These are phyloP conservation scores for Drosophila tristis DNA, from an alignment of 1,140 invertebrate genomes.

Conservation along the genomic window DNA sequence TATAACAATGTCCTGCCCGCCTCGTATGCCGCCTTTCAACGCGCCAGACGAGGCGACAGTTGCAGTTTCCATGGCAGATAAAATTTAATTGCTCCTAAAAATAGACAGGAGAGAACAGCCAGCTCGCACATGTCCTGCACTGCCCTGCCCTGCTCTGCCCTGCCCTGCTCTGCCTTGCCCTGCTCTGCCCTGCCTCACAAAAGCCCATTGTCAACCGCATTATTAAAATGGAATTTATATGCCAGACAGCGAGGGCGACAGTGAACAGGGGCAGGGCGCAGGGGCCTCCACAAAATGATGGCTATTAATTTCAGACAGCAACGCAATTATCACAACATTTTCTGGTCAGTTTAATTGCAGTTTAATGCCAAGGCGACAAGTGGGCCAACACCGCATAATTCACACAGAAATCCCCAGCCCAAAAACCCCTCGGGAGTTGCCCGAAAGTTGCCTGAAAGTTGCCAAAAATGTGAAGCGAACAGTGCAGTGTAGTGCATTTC, in stretches of 20 bases:
- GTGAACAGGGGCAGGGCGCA: neutral
- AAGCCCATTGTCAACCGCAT: conserved; percentile 33
- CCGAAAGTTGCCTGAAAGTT: conserved; percentile 22
- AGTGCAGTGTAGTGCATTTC: neutral
- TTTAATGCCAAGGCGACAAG: conserved; percentile 69
- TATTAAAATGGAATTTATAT: conserved; percentile 75
- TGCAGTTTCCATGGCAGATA: conserved; percentile 43
- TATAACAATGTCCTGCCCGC: conserved; percentile 63
- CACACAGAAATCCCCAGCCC: neutral
- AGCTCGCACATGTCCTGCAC: too few species aligned
- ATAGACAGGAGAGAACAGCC: conserved; percentile 3
- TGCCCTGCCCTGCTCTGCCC: too few species aligned
- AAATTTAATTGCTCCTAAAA: conserved; percentile 76
- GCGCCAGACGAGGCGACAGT: conserved; percentile 50
- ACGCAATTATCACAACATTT: conserved; percentile 78
- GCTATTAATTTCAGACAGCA: conserved; percentile 72
- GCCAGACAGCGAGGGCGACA: neutral
- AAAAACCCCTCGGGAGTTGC: conserved; percentile 2
- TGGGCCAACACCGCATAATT: conserved; percentile 29
- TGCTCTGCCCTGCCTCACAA: neutral
- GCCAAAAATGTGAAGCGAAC: neutral
- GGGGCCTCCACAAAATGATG: conserved; percentile 54
- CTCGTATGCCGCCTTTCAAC: conserved; percentile 1
- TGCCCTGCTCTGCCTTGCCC: too few species aligned
- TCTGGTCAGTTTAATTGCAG: conserved; percentile 71